Evolutionary conservation across 1,140 invertebrate species (phyloP).

Genomic region (Achroia grisella): DNA sequence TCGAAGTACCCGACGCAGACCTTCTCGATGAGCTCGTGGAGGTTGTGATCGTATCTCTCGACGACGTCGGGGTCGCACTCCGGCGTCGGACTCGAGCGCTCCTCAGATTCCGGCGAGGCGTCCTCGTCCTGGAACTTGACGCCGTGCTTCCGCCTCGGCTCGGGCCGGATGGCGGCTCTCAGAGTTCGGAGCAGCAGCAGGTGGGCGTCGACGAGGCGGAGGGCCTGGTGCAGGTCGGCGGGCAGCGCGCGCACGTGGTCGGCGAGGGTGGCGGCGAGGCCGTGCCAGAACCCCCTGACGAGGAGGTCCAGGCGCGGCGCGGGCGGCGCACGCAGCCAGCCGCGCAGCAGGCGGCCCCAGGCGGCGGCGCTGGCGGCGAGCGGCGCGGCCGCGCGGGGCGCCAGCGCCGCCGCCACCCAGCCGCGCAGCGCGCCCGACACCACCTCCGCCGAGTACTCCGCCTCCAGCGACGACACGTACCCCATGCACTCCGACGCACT

Average conservation of each 20-base stretch:
- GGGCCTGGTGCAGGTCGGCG: no score
- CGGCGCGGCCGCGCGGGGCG: conserved; percentile 3
- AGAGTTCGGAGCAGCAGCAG: no score
- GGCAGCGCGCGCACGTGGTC: no score
- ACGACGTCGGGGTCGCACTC: conserved; percentile 4
- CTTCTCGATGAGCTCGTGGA: conserved; percentile 19
- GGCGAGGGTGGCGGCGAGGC: no score
- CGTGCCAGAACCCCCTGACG: no score
- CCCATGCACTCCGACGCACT: conserved; percentile 37
- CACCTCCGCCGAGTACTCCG: conserved; percentile 23
- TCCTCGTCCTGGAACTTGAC: conserved; percentile 32
- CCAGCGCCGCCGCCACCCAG: conserved; percentile 18
- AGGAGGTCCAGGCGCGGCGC: no score
- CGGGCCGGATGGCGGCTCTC: conserved; percentile 20
- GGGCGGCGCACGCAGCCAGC: no score
- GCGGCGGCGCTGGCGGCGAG: no score
- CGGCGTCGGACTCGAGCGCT: not conserved
- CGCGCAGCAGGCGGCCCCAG: no score
- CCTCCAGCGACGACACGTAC: conserved; percentile 25
- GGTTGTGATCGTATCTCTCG: conserved; percentile 25
- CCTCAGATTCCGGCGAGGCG: not conserved
- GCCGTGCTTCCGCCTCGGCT: conserved; percentile 20
- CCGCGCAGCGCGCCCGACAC: conserved; percentile 35
- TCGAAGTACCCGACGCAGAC: conserved; percentile 26
- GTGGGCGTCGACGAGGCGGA: no score